Percentiles rank a stretch among this genome's conserved stretches.
Conservation (phyloP, 2,888 invertebrate genomes). For the Heliconius erato region DNA sequence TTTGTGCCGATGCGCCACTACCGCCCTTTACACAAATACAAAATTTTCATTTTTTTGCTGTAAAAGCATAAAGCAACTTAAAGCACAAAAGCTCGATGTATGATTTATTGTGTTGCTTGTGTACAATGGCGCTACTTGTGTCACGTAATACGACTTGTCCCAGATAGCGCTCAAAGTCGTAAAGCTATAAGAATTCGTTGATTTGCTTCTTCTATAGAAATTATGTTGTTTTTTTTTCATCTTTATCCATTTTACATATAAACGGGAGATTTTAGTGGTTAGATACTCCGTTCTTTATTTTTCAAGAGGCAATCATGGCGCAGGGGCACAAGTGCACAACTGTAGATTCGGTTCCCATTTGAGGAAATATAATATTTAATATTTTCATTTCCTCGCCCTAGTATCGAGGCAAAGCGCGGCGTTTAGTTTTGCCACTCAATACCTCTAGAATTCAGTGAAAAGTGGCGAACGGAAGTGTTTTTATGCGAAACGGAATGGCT, state of each 20-base stretch:
- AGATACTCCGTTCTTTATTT: too few species aligned
- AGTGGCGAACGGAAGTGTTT: too few species aligned
- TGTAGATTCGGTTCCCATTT: background rate
- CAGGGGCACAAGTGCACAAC: background rate
- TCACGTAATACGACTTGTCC: constrained; percentile 69
- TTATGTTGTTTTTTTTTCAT: background rate
- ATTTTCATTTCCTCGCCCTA: background rate
- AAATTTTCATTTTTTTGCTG: background rate
- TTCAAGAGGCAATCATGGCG: too few species aligned
- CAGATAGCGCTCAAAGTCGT: constrained; percentile 7
- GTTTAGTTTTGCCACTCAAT: too few species aligned
- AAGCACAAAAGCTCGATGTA: constrained; percentile 44
- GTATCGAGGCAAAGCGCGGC: background rate
- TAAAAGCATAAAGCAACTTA: background rate
- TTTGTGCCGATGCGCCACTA: too few species aligned
- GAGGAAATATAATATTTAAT: background rate
- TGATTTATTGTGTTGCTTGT: constrained; percentile 76
- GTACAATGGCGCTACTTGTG: constrained; percentile 67
- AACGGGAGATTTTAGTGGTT: background rate
- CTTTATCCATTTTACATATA: background rate
- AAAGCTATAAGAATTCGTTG: constrained; percentile 2
- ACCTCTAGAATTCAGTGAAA: too few species aligned
- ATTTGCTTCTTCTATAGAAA: constrained; percentile 6
- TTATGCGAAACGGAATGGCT: too few species aligned
- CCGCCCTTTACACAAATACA: too few species aligned